These are phyloP conservation scores for Caenorhabditis inopinata DNA, from an alignment of 1,140 invertebrate species.

Conservation along the genomic window DNA sequence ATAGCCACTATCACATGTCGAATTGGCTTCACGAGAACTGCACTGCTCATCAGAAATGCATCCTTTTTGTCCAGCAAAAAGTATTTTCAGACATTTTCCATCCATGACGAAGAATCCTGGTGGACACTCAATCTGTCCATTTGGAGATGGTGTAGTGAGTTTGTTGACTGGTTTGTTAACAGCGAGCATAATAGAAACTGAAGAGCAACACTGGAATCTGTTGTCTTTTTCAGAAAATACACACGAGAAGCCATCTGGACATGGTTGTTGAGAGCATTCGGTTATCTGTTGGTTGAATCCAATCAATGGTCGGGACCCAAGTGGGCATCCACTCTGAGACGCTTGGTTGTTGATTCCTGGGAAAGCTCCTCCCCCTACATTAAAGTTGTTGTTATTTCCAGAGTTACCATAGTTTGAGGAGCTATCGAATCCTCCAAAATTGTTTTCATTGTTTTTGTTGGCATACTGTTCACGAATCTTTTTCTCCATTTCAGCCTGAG, in stretches of 20 bases:
- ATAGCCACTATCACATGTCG: slow-evolving; percentile 51
- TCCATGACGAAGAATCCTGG: slow-evolving; percentile 49
- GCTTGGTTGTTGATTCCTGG: not conserved
- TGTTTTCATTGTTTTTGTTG: not conserved
- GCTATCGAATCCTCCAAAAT: not conserved
- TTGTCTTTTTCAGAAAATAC: slow-evolving; percentile 40
- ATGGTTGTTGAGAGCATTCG: slow-evolving; percentile 41
- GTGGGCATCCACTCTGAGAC: slow-evolving; percentile 34
- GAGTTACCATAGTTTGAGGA: not conserved
- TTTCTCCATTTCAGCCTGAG: slow-evolving; percentile 8
- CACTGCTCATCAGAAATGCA: slow-evolving; percentile 61
- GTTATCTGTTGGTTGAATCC: slow-evolving; percentile 19
- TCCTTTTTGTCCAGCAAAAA: slow-evolving; percentile 63
- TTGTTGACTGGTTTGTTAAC: slow-evolving; percentile 26
- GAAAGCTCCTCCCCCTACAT: not conserved
- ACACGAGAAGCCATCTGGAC: slow-evolving; percentile 46
- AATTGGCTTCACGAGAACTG: slow-evolving; percentile 52
- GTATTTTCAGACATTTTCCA: slow-evolving; percentile 47
- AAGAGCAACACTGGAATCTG: slow-evolving; percentile 46
- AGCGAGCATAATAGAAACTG: slow-evolving; percentile 39
- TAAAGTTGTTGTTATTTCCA: slow-evolving; percentile 7
- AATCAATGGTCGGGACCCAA: slow-evolving; percentile 39
- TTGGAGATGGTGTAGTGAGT: slow-evolving; percentile 11
- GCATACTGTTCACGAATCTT: slow-evolving; percentile 3
- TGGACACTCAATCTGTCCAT: slow-evolving; percentile 53